phyloP scores from a whole-genome alignment of 2,113 vertebrate species.

The Tyto alba region DNA sequence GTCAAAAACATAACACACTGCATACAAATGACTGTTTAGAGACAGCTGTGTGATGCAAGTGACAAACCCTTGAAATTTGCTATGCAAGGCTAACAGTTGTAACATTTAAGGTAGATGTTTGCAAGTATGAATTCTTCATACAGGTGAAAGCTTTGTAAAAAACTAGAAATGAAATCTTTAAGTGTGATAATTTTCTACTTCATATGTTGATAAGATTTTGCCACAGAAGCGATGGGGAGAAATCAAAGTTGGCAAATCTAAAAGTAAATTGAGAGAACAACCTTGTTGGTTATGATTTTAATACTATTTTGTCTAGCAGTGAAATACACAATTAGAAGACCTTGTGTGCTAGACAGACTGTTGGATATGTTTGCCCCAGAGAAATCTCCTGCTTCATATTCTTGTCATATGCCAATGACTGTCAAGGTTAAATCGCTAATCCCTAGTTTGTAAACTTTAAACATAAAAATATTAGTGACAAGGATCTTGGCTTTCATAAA shows the following conservation, averaged over 20 bases:
- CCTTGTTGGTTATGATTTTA: not conserved
- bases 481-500: not conserved
- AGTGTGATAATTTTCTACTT: not conserved
- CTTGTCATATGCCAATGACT: not conserved
- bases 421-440: constrained; percentile 1
- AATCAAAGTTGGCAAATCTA: not conserved
- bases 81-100: not conserved
- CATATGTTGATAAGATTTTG: not conserved
- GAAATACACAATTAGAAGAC: not conserved
- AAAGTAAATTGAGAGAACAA: not conserved
- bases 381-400: not conserved
- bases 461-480: not conserved
- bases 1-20: not conserved
- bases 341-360: not conserved
- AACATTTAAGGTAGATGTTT: not conserved
- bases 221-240: not conserved
- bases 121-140: not conserved
- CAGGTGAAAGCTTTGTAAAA: not conserved
- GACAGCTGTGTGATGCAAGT: not conserved
- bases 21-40: not conserved
- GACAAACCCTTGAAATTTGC: not conserved
- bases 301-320: not conserved
- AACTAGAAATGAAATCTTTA: not conserved
- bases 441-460: not conserved
- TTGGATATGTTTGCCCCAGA: not conserved